phyloP scores from a whole-genome alignment of 2,888 invertebrate genomes.

The Diaphora mendica region DNA sequence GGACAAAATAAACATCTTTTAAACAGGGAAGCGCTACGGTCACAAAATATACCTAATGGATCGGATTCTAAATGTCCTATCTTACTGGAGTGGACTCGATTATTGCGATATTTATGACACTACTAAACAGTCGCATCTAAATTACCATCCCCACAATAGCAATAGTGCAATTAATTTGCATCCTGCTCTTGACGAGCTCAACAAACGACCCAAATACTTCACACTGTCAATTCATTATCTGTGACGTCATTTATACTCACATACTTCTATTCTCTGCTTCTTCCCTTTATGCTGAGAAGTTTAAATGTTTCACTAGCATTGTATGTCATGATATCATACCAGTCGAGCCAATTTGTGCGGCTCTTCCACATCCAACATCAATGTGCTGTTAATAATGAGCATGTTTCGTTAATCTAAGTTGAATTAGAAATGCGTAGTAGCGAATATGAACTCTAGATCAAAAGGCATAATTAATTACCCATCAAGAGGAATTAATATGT shows the following conservation, averaged over 20 bases:
- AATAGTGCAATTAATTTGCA: slow-evolving; percentile 53
- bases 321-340: too few relatives aligned
- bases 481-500: slow-evolving; percentile 7
- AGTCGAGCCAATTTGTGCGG: too few relatives aligned
- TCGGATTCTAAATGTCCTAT: too few relatives aligned
- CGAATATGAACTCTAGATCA: not conserved
- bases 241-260: slow-evolving; percentile 29
- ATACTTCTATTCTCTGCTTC: not conserved
- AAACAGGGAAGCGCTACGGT: too few relatives aligned
- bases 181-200: slow-evolving; percentile 55
- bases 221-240: slow-evolving; percentile 48
- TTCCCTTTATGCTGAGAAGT: not conserved
- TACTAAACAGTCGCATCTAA: slow-evolving; percentile 30
- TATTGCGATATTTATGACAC: slow-evolving; percentile 6
- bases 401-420: not conserved
- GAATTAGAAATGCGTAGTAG: not conserved
- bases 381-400: not conserved
- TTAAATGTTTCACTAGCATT: not conserved
- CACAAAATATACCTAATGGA: too few relatives aligned
- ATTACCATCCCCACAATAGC: slow-evolving; percentile 31
- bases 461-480: slow-evolving; percentile 1
- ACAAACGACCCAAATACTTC: slow-evolving; percentile 59
- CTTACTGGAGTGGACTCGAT: not conserved
- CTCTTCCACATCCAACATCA: not conserved
- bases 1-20: too few relatives aligned